Evolutionary conservation across 2,113 vertebrate species (phyloP).

Genomic region (Coptodon rendalli): DNA sequence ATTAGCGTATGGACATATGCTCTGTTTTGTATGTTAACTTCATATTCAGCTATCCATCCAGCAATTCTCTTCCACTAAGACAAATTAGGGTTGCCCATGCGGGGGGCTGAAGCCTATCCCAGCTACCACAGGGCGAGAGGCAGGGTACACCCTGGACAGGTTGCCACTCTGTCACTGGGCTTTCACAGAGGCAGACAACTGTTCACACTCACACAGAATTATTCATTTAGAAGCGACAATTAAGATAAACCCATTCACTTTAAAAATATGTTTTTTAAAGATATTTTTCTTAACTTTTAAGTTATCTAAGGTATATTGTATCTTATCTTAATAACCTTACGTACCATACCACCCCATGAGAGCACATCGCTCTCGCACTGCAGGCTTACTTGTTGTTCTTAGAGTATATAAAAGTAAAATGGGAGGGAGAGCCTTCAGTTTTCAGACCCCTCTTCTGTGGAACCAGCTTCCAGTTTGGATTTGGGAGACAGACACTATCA

Average conservation of each 20-base stretch:
- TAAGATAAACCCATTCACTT: background rate
- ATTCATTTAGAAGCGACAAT: background rate
- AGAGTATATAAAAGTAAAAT: background rate
- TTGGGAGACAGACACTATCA: background rate
- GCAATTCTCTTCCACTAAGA: background rate
- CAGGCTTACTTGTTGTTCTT: background rate
- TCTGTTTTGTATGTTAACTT: background rate
- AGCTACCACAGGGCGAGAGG: background rate
- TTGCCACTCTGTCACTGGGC: background rate
- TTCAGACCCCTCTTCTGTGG: no score
- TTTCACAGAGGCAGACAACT: background rate
- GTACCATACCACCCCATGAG: background rate
- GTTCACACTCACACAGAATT: background rate
- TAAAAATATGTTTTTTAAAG: background rate
- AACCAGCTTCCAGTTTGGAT: background rate
- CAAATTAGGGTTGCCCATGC: background rate
- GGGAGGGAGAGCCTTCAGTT: background rate
- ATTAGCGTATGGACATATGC: background rate
- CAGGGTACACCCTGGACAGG: background rate
- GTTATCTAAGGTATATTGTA: background rate
- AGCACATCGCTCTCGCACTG: accelerated
- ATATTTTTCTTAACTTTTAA: background rate
- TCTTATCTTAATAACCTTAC: background rate
- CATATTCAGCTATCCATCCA: background rate
- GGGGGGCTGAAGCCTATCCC: background rate